These are phyloP conservation scores for Cephalopachus bancanus DNA, from an alignment of 2,797 vertebrate species.

Conservation along the genomic window DNA sequence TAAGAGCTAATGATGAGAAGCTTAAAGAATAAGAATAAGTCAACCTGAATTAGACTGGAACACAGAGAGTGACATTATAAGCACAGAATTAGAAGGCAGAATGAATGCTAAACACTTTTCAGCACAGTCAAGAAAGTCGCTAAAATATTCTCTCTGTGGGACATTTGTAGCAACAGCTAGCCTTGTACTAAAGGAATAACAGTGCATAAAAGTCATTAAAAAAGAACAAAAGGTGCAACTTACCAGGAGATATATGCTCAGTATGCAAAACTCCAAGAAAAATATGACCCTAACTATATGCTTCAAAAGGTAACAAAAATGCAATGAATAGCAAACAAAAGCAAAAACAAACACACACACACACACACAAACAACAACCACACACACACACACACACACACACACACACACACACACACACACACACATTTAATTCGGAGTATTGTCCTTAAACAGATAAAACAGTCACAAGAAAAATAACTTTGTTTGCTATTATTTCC, in stretches of 20 bases:
- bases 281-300: slow-evolving; percentile 56
- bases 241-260: slow-evolving; percentile 42
- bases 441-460: slow-evolving; percentile 46
- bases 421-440: background rate
- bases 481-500: slow-evolving; percentile 32
- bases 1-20: slow-evolving; percentile 14
- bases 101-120: slow-evolving; percentile 22
- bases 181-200: slow-evolving; percentile 70
- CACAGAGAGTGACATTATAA: background rate
- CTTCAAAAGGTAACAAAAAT: slow-evolving; percentile 62
- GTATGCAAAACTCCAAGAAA: slow-evolving; percentile 73
- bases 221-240: slow-evolving; percentile 72
- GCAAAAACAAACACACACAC: background rate
- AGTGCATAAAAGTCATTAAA: slow-evolving; percentile 65
- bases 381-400: too few relatives aligned
- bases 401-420: too few relatives aligned
- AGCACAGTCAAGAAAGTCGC: background rate
- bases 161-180: slow-evolving; percentile 24
- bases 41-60: slow-evolving; percentile 20
- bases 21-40: background rate
- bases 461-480: slow-evolving; percentile 38
- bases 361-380: background rate
- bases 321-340: slow-evolving; percentile 28
- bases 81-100: background rate
- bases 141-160: slow-evolving; percentile 60